Evolutionary conservation across 2,888 invertebrate species (phyloP).

Genomic region (Callosobruchus maculatus): DNA sequence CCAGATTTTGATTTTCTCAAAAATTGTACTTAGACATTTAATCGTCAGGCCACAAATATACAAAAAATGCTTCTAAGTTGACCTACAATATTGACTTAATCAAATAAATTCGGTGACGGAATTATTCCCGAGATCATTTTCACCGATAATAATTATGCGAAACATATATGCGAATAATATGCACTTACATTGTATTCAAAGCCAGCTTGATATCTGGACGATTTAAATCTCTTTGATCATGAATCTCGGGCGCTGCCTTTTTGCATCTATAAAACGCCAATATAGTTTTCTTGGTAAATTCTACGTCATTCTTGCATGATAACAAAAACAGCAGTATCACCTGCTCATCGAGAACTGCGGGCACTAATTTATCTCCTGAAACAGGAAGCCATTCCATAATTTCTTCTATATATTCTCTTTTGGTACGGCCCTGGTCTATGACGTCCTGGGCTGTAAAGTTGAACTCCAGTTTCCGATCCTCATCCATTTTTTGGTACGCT

Average conservation of each 20-base stretch:
- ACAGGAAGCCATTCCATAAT: conserved; percentile 26
- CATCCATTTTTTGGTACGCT: not conserved
- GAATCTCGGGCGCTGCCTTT: conserved; percentile 61
- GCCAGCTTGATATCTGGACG: conserved; percentile 15
- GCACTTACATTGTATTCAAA: conserved; percentile 16
- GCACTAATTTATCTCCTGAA: conserved; percentile 41
- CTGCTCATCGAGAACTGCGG: conserved; percentile 50
- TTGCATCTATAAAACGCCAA: conserved; percentile 59
- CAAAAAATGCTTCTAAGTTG: too few species aligned
- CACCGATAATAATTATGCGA: too few species aligned
- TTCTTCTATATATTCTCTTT: conserved; percentile 20
- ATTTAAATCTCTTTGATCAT: conserved; percentile 54
- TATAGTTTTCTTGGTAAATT: conserved; percentile 61
- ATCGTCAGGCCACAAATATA: too few species aligned
- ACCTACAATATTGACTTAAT: too few species aligned
- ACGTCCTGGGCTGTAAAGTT: conserved; percentile 34
- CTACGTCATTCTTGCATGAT: conserved; percentile 60
- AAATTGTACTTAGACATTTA: too few species aligned
- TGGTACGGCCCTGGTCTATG: conserved; percentile 31
- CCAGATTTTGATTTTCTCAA: too few species aligned
- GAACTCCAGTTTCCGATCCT: conserved; percentile 13
- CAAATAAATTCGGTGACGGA: too few species aligned
- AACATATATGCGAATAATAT: too few species aligned
- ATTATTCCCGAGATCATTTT: too few species aligned
- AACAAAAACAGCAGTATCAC: conserved; percentile 63